phyloP scores from a whole-genome alignment of 2,113 vertebrate species.

The Spheniscus mendiculus region DNA sequence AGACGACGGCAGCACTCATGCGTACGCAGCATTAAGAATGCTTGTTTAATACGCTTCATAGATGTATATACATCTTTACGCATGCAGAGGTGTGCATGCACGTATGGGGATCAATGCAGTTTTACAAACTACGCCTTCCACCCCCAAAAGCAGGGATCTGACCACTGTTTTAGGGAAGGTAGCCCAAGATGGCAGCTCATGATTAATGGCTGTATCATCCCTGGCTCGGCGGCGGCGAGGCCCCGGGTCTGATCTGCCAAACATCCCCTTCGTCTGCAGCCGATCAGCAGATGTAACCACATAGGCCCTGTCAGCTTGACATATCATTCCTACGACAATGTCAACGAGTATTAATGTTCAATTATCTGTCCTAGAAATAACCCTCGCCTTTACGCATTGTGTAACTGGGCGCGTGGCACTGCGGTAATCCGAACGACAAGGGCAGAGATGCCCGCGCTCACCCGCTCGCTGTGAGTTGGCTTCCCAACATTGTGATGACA shows the following conservation, averaged over 20 bases:
- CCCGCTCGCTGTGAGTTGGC: slow-evolving; percentile 41
- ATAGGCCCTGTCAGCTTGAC: slow-evolving; percentile 83
- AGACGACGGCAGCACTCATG: rapidly evolving
- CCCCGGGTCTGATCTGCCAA: slow-evolving; percentile 79
- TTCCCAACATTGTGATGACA: slow-evolving; percentile 62
- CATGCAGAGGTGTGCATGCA: rapidly evolving
- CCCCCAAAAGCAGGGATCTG: not conserved
- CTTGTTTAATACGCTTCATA: not conserved
- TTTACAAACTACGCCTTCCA: not conserved
- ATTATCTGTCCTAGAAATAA: slow-evolving; percentile 87
- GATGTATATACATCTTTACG: rapidly evolving
- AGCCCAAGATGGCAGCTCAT: slow-evolving; percentile 71
- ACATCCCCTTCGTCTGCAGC: slow-evolving; percentile 66
- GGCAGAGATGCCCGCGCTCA: slow-evolving; percentile 70
- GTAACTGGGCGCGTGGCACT: slow-evolving; percentile 51
- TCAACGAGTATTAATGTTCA: slow-evolving; percentile 86
- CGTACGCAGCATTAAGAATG: not conserved
- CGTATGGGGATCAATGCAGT: rapidly evolving
- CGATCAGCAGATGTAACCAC: slow-evolving; percentile 80
- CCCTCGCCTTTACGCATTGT: slow-evolving; percentile 71
- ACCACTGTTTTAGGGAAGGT: slow-evolving; percentile 5
- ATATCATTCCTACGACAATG: slow-evolving; percentile 81
- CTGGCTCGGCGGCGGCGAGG: slow-evolving; percentile 47
- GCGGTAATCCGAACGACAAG: slow-evolving; percentile 72
- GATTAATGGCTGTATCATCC: slow-evolving; percentile 70